Evolutionary conservation across 2,888 invertebrate species (phyloP), one percentile per base, ranked within the genome.

Genomic region (Lordiphosa fenestrarum): DNA sequence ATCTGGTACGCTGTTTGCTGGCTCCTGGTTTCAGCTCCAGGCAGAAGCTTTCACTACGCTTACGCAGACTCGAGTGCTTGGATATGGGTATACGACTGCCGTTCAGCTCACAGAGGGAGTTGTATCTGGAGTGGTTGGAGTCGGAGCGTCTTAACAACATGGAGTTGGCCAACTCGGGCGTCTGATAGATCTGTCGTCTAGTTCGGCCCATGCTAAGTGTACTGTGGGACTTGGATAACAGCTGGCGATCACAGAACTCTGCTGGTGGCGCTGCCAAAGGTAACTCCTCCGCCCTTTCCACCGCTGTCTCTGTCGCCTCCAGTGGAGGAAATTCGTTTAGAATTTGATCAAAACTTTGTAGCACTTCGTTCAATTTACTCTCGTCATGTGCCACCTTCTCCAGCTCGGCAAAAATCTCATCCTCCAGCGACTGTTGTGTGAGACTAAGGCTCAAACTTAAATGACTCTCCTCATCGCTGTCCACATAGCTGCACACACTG

Each of bases 221-320:
- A 71, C 94, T 94, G 85, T 93, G 93, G 0, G 94, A 93, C 86
- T 94, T 94, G 76, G 93, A 92, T 71, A 94, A 87, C 87, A 70
- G 66, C 13, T 69, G 67, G 25, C 25, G 42, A 52, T 63, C 69
- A 40, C 65, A 52, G 42, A 81, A 69, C 51, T 44, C 53, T 4
- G 56, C 72, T 0, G 69, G 67, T 4, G 84, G 75, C 15, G 76
- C 66, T 2, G 58, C 46, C 41, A 67, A 30, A 25, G 54, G 40
- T 15, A 44, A 15, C 15, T 15, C 6, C 35, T 38, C 41, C n/a
- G 53, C 37, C 1, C 49, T 37, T 6, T 35, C 3, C 2, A 47
- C 6, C 23, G 10, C 10, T 23, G 10, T 4, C 2, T 44, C 35
- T n/a, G 30, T 38, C 19, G 53, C 63, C 37, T 67, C 64, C 30